A percentile compares a stretch with the other conserved stretches of the same genome.
Conservation (phyloP, 1,140 invertebrate genomes). For the Sitophilus oryzae region DNA sequence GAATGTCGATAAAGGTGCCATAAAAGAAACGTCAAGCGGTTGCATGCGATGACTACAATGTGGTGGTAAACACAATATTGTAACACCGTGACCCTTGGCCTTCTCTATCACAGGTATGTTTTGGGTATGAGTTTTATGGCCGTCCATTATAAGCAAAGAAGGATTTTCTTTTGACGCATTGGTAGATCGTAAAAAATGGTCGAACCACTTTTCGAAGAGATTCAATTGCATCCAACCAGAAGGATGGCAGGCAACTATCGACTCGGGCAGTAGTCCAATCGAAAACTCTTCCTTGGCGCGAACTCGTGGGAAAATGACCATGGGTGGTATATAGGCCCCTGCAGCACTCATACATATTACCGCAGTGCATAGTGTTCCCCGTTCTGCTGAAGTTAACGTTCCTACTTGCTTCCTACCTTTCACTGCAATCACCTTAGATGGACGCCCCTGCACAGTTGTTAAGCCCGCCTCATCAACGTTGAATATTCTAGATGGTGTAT, state of each 20-base stretch:
- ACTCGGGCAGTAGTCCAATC: slow-evolving; percentile 18
- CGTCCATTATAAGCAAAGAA: slow-evolving; percentile 10
- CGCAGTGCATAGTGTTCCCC: slow-evolving; percentile 43
- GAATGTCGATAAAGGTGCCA: slow-evolving; percentile 20
- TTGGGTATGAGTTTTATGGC: slow-evolving; percentile 21
- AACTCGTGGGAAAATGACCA: slow-evolving; percentile 28
- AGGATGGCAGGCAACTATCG: slow-evolving; percentile 17
- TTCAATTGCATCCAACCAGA: slow-evolving; percentile 21
- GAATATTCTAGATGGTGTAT: slow-evolving; percentile 15
- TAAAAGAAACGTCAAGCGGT: slow-evolving; percentile 24
- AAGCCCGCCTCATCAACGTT: slow-evolving; percentile 15
- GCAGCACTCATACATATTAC: slow-evolving; percentile 40
- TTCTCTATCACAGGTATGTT: slow-evolving; percentile 21
- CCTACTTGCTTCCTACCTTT: slow-evolving; percentile 17
- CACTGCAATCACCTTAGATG: slow-evolving; percentile 7
- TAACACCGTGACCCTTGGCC: slow-evolving; percentile 14
- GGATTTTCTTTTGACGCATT: slow-evolving; percentile 10
- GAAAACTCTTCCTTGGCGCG: slow-evolving; percentile 32
- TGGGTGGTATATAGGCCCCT: slow-evolving; percentile 39
- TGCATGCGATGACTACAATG: slow-evolving; percentile 20
- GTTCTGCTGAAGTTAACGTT: slow-evolving; percentile 4
- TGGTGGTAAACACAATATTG: slow-evolving; percentile 21
- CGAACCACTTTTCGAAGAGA: slow-evolving; percentile 19
- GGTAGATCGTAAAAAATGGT: slow-evolving; percentile 23
- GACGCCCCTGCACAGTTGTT: slow-evolving; percentile 8